A percentile compares a stretch with the other conserved stretches of the same genome.
phyloP scores from a whole-genome alignment of 2,797 vertebrate genomes.

The Molossus alvarezi region DNA sequence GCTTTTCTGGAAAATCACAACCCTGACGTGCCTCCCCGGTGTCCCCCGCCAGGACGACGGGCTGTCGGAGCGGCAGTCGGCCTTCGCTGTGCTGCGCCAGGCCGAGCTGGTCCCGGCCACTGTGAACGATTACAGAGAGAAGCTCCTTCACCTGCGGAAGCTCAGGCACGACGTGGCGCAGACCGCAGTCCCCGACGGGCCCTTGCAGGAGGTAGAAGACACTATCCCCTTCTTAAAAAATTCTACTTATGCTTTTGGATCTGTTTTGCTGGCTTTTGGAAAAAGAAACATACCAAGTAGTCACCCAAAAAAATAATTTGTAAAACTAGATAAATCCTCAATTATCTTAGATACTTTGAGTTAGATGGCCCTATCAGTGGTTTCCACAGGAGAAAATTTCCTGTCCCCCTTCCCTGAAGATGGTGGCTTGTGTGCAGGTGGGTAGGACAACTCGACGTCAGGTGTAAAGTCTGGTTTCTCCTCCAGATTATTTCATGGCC shows the following conservation, averaged over 20 bases:
- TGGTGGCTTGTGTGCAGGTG: background rate
- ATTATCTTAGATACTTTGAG: background rate
- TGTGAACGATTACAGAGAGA: slow-evolving; percentile 97
- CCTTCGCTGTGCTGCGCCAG: slow-evolving; percentile 95
- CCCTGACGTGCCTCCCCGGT: background rate
- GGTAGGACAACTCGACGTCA: background rate
- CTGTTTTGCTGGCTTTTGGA: background rate
- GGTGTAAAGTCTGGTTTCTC: background rate
- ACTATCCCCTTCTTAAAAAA: background rate
- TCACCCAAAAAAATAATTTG: background rate
- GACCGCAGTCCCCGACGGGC: slow-evolving; percentile 90
- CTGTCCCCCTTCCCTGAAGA: background rate
- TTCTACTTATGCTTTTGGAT: background rate
- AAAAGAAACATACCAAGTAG: background rate
- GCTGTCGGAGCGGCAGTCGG: slow-evolving; percentile 89
- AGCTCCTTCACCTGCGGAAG: slow-evolving; percentile 96
- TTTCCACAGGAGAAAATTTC: background rate
- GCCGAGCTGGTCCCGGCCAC: slow-evolving; percentile 97
- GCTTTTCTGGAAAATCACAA: background rate
- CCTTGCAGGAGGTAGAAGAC: slow-evolving; percentile 93
- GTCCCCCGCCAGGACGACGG: slow-evolving; percentile 90
- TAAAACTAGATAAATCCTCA: background rate
- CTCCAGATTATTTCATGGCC: background rate
- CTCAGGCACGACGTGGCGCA: slow-evolving; percentile 96
- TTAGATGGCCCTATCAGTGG: background rate